phyloP scores from a whole-genome alignment of 2,113 vertebrate species.

The Actenoides lindsayi region DNA sequence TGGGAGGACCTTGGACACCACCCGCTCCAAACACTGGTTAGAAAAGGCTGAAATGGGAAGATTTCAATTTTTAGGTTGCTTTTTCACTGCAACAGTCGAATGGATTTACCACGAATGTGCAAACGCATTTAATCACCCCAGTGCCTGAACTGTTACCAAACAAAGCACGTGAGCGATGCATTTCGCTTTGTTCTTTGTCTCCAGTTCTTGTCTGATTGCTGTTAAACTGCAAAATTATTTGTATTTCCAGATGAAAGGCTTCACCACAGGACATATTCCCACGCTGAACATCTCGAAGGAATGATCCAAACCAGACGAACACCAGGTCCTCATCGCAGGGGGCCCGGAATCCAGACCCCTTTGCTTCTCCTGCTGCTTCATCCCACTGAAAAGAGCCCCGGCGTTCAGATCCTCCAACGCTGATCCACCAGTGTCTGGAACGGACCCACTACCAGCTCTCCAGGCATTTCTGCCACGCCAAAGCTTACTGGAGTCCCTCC shows the following conservation, averaged over 20 bases:
- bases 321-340: accelerated
- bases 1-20: neutral
- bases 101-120: neutral
- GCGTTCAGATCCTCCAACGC: neutral
- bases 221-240: neutral
- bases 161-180: neutral
- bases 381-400: no score
- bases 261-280: neutral
- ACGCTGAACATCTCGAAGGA: neutral
- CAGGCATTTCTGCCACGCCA: neutral
- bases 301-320: neutral
- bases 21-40: neutral
- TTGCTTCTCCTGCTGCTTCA: neutral
- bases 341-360: neutral
- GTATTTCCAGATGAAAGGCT: neutral
- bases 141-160: neutral
- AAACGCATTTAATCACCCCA: neutral
- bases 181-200: neutral
- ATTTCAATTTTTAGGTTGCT: neutral
- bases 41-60: neutral
- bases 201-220: neutral
- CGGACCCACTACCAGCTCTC: neutral
- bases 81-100: neutral
- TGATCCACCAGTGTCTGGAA: neutral
- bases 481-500: neutral